phyloP scores from a whole-genome alignment of 2,113 vertebrate genomes.

The Aldabrachelys gigantea region DNA sequence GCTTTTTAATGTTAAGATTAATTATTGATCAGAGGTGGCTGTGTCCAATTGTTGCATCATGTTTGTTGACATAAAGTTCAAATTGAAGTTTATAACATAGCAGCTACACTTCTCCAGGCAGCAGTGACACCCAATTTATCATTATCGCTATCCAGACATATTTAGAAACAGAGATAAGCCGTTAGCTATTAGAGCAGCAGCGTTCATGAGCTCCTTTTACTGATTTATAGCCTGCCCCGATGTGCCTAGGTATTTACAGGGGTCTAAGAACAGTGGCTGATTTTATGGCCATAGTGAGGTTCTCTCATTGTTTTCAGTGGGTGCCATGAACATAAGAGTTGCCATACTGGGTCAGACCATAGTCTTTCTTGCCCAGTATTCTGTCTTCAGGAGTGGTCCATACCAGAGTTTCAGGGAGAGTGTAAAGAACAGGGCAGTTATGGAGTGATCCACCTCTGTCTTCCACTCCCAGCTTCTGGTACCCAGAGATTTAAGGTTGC shows the following conservation, averaged over 20 bases:
- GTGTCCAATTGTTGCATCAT: slow-evolving; percentile 43
- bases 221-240: slow-evolving; percentile 5
- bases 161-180: slow-evolving; percentile 71
- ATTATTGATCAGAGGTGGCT: slow-evolving; percentile 76
- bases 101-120: slow-evolving; percentile 56
- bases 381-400: neutral
- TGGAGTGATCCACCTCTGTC: neutral
- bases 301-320: slow-evolving; percentile 25
- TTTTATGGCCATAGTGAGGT: slow-evolving; percentile 21
- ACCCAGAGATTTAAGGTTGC: neutral
- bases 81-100: neutral
- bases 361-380: neutral
- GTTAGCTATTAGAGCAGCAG: slow-evolving; percentile 31
- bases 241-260: slow-evolving; percentile 34
- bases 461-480: neutral
- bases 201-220: neutral
- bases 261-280: neutral
- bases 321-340: neutral
- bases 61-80: slow-evolving; percentile 51
- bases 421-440: neutral
- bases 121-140: slow-evolving; percentile 75
- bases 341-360: neutral
- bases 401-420: neutral
- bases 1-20: slow-evolving; percentile 79
- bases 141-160: slow-evolving; percentile 70